phyloP scores from a whole-genome alignment of 2,888 invertebrate genomes.

The Eupithecia exiguata region DNA sequence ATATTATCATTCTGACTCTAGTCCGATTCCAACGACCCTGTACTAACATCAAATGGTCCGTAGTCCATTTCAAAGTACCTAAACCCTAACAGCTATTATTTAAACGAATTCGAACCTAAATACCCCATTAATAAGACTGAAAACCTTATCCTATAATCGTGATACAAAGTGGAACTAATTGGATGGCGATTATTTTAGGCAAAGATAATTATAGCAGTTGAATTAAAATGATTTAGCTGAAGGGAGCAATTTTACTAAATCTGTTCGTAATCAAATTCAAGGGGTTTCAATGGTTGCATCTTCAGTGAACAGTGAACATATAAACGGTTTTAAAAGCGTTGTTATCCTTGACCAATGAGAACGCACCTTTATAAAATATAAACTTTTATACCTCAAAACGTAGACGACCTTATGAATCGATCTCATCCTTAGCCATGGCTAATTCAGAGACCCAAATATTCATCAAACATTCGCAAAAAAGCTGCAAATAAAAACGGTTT shows the following conservation, averaged over 20 bases:
- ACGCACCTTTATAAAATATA: background rate
- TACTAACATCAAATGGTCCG: slow-evolving; percentile 3
- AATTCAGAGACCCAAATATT: background rate
- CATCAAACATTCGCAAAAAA: background rate
- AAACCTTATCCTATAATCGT: slow-evolving; percentile 27
- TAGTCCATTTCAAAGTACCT: slow-evolving; percentile 9
- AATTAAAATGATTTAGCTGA: slow-evolving; percentile 19
- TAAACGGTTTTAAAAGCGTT: background rate
- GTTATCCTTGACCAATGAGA: background rate
- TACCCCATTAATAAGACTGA: slow-evolving; percentile 30
- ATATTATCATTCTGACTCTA: background rate
- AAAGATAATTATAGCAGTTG: slow-evolving; percentile 30
- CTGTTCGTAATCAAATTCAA: background rate
- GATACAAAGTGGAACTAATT: slow-evolving; percentile 34
- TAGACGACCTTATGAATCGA: background rate
- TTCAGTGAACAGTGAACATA: background rate
- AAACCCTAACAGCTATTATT: slow-evolving; percentile 23
- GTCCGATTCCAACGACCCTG: background rate
- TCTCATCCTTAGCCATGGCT: background rate
- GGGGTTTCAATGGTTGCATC: background rate
- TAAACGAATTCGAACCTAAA: slow-evolving; percentile 26
- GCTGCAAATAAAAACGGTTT: background rate
- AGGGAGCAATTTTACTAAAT: slow-evolving; percentile 12
- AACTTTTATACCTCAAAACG: background rate
- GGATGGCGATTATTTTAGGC: slow-evolving; percentile 24